A percentile compares a stretch with the other conserved stretches of the same genome.
These are phyloP conservation scores for Trachelipus rathkii DNA, from an alignment of 1,140 invertebrate species.

Conservation along the genomic window DNA sequence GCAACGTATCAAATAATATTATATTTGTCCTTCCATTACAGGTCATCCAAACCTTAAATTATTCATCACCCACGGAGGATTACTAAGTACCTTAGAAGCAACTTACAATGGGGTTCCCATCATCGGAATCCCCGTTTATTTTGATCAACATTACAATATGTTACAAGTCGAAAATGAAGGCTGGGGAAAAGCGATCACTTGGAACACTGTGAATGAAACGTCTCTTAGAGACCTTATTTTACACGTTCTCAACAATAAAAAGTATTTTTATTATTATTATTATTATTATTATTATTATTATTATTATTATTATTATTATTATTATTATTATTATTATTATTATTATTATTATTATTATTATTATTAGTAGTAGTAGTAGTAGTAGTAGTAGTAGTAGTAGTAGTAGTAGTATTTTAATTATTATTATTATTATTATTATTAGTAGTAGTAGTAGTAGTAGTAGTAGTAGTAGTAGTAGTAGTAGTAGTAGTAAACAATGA, in stretches of 20 bases:
- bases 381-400: too few relatives aligned
- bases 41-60: constrained; percentile 38
- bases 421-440: too few relatives aligned
- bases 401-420: too few relatives aligned
- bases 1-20: too few relatives aligned
- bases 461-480: too few relatives aligned
- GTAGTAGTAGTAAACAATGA: too few relatives aligned
- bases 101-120: constrained; percentile 28
- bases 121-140: constrained; percentile 25
- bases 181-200: constrained; percentile 50
- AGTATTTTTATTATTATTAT: not conserved
- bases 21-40: constrained; percentile 51
- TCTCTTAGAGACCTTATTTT: not conserved
- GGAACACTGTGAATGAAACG: constrained; percentile 18
- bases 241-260: too few relatives aligned
- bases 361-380: not conserved
- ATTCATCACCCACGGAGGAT: constrained; percentile 34
- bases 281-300: not conserved
- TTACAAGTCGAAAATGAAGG: constrained; percentile 52
- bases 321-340: not conserved
- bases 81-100: constrained; percentile 30
- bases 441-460: too few relatives aligned
- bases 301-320: not conserved
- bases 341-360: not conserved
- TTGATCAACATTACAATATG: constrained; percentile 30